phyloP scores from a whole-genome alignment of 2,797 vertebrate genomes.

The Eulemur mongoz region DNA sequence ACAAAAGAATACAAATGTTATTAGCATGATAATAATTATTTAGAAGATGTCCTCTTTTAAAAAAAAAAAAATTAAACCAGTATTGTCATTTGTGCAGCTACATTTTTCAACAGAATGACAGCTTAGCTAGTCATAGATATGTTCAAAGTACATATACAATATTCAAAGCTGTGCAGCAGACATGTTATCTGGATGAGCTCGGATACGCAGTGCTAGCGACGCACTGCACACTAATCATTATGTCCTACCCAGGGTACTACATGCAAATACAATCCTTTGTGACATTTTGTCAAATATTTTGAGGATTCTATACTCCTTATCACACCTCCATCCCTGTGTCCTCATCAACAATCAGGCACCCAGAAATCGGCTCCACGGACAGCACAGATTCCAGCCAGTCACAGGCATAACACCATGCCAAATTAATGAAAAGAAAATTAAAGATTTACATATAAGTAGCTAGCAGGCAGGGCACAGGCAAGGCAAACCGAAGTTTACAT shows the following conservation, averaged over 20 bases:
- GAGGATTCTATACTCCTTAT: constrained; percentile 83
- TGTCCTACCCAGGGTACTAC: constrained; percentile 86
- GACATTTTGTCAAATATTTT: constrained; percentile 90
- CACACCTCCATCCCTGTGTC: constrained; percentile 72
- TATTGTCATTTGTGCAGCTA: constrained; percentile 85
- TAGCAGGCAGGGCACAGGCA: constrained; percentile 59
- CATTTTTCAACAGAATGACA: constrained; percentile 88
- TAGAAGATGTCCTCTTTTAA: constrained; percentile 85
- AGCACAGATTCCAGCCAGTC: constrained; percentile 76
- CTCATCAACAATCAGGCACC: constrained; percentile 82
- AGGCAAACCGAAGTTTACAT: constrained; percentile 73
- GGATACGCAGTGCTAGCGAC: constrained; percentile 84
- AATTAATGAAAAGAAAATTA: constrained; percentile 83
- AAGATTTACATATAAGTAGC: constrained; percentile 78
- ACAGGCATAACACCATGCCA: constrained; percentile 71
- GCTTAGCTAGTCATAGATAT: constrained; percentile 85
- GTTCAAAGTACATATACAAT: constrained; percentile 89
- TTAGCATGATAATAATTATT: constrained; percentile 92
- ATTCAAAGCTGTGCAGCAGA: constrained; percentile 88
- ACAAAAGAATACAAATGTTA: constrained; percentile 91
- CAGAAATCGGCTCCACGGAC: constrained; percentile 43
- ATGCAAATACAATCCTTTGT: constrained; percentile 89
- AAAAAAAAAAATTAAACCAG: constrained; percentile 84
- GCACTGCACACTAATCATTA: constrained; percentile 87
- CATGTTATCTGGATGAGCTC: constrained; percentile 87